phyloP scores from a whole-genome alignment of 2,113 vertebrate species.

The Etia nguti region DNA sequence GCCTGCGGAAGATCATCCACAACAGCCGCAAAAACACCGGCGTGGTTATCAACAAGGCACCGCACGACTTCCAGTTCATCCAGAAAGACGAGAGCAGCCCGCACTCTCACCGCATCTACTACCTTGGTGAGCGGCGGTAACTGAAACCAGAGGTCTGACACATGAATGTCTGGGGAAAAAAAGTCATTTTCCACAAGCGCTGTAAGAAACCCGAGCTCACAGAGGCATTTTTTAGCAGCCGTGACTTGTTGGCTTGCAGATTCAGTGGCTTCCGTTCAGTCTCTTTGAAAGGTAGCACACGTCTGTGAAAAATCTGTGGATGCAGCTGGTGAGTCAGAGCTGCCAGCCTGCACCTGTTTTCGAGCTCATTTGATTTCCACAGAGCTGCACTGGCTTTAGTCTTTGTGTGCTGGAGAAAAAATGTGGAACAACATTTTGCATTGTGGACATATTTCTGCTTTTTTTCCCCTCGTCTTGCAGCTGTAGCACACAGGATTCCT shows the following conservation, averaged over 20 bases:
- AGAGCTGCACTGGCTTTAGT: background rate
- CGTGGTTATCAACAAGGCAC: constrained; percentile 87
- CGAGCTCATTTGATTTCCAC: background rate
- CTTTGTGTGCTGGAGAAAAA: background rate
- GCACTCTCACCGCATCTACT: constrained; percentile 91
- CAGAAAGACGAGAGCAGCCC: constrained; percentile 84
- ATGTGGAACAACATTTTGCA: background rate
- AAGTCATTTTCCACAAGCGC: background rate
- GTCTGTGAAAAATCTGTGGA: constrained; percentile 12
- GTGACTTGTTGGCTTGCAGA: background rate
- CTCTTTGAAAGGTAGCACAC: background rate
- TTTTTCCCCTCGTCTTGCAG: background rate
- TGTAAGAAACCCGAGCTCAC: background rate
- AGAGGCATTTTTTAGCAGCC: background rate
- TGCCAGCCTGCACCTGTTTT: constrained; percentile 5
- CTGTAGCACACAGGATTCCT: background rate
- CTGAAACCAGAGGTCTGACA: background rate
- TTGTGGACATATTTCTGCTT: background rate
- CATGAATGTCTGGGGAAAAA: background rate
- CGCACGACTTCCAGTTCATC: constrained; percentile 92
- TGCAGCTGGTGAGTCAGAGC: constrained; percentile 31
- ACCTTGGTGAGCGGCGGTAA: constrained; percentile 79
- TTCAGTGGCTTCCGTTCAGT: background rate
- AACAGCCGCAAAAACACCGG: constrained; percentile 88
- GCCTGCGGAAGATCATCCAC: constrained; percentile 86